Conservation (phyloP, 1,140 invertebrate species). For the Orchestia grillus region DNA sequence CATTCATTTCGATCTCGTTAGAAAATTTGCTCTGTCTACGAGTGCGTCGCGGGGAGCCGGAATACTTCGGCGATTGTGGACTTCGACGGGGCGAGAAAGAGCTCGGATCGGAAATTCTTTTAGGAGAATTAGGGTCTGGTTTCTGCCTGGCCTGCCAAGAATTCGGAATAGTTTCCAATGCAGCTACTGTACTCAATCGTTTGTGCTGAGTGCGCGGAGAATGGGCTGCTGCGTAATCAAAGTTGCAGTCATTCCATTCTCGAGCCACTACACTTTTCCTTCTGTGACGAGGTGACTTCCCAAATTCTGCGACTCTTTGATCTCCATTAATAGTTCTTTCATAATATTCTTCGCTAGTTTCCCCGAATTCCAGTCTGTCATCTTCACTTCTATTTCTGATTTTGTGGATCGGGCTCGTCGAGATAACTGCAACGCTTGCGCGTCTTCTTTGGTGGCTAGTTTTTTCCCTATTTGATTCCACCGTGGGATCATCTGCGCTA, state of each 20-base stretch:
- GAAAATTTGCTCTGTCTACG: not conserved
- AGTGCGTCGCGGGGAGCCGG: not conserved
- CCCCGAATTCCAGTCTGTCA: not conserved
- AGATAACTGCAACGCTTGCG: constrained; percentile 15
- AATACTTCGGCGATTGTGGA: not conserved
- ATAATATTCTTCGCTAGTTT: not conserved
- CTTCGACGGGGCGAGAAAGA: not conserved
- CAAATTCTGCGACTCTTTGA: not conserved
- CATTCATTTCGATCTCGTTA: not conserved
- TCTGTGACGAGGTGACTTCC: not conserved
- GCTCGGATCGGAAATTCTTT: not conserved
- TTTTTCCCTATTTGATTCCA: not conserved
- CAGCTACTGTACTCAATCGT: constrained; percentile 33
- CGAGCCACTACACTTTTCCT: constrained; percentile 24
- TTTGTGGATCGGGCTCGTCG: not conserved
- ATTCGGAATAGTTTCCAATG: constrained; percentile 14
- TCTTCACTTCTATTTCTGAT: not conserved
- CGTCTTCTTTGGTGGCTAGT: not conserved
- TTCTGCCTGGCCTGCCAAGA: not conserved
- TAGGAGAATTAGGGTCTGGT: not conserved
- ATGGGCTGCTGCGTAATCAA: not conserved
- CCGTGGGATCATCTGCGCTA: not conserved
- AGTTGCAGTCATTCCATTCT: not conserved
- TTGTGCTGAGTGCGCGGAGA: not conserved
- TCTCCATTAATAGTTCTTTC: not conserved